Evolutionary conservation across 1,140 invertebrate species (phyloP).

Genomic region (Chrysopa pallens): DNA sequence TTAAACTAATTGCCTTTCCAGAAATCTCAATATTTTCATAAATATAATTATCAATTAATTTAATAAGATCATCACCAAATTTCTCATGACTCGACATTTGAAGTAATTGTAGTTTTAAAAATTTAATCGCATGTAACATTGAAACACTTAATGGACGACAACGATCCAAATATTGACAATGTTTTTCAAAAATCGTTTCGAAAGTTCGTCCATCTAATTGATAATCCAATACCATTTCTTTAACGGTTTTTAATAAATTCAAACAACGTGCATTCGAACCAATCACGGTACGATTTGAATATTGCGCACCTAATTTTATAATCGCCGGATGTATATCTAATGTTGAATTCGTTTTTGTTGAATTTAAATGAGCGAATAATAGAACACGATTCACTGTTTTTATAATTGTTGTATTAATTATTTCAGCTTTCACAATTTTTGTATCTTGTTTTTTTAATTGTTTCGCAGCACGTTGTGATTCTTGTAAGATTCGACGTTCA

Average conservation of each 20-base stretch:
- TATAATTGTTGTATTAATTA: constrained; percentile 5
- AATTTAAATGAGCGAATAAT: constrained; percentile 9
- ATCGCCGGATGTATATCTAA: constrained; percentile 56
- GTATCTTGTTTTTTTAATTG: constrained; percentile 14
- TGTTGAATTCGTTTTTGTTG: constrained; percentile 8
- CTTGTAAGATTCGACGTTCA: constrained; percentile 64
- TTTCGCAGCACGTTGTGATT: constrained; percentile 54
- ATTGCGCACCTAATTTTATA: constrained; percentile 65
- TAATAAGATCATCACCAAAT: constrained; percentile 54
- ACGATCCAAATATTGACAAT: constrained; percentile 50
- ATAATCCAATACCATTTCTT: constrained; percentile 55
- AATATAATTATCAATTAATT: constrained; percentile 64
- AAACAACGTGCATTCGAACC: constrained; percentile 81
- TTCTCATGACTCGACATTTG: constrained; percentile 41
- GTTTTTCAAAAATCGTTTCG: constrained; percentile 45
- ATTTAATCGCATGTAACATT: constrained; percentile 76
- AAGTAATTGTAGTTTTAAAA: constrained; percentile 51
- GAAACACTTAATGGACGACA: constrained; percentile 72
- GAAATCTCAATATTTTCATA: constrained; percentile 71
- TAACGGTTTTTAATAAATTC: constrained; percentile 58
- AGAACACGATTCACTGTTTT: not conserved
- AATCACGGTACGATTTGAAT: constrained; percentile 46
- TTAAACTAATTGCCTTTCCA: constrained; percentile 60
- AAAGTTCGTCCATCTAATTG: constrained; percentile 63
- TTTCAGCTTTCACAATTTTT: constrained; percentile 4